These are phyloP conservation scores for Chloebia gouldiae DNA, from an alignment of 2,113 vertebrate species.

Conservation along the genomic window DNA sequence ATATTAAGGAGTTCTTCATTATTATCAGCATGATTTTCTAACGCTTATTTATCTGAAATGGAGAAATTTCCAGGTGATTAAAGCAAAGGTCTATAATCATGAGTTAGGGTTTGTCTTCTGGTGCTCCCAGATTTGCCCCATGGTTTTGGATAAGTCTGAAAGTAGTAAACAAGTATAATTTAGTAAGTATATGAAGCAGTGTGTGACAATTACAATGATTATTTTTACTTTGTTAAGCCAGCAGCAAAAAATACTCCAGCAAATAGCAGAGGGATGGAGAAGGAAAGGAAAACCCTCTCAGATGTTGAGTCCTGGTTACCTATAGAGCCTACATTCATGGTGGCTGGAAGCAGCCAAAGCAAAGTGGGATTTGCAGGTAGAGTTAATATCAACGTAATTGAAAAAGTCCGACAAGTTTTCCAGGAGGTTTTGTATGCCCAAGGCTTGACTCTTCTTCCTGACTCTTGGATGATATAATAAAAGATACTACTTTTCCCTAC, in stretches of 20 bases:
- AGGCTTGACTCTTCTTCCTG: constrained; percentile 28
- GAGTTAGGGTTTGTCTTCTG: not conserved
- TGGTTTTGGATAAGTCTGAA: not conserved
- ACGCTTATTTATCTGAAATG: not conserved
- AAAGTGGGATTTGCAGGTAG: not conserved
- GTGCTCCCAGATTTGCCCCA: not conserved
- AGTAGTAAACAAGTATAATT: not conserved
- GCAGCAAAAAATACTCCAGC: not conserved
- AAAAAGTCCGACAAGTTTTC: constrained; percentile 33
- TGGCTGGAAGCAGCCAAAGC: not conserved
- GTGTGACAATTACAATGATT: not conserved
- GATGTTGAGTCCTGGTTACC: not conserved
- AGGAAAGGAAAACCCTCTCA: not conserved
- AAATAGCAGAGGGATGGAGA: not conserved
- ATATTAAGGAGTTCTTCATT: not conserved
- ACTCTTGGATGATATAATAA: constrained; percentile 37
- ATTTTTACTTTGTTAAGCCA: not conserved
- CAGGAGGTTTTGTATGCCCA: constrained; percentile 13
- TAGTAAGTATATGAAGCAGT: not conserved
- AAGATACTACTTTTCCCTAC: constrained; percentile 41
- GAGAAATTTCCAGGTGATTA: not conserved
- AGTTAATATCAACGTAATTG: not conserved
- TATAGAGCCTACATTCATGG: accelerated
- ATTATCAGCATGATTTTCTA: not conserved
- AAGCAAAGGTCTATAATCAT: not conserved